Conservation (phyloP, 1,140 invertebrate species). For the silkworm (Bombyx mori) region DNA sequence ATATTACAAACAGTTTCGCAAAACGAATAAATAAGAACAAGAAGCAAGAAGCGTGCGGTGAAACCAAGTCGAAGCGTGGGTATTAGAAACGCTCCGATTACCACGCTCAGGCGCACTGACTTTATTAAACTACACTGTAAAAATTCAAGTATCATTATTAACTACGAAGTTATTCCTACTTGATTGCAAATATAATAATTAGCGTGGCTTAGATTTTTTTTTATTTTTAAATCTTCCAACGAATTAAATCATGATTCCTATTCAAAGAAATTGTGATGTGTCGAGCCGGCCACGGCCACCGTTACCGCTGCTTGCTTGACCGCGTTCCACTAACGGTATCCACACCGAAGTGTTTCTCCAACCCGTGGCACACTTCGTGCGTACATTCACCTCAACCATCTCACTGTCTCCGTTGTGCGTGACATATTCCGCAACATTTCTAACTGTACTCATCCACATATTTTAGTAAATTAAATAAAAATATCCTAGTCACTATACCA, state of each 20-base stretch:
- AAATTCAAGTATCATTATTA: background rate
- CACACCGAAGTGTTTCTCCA: conserved; percentile 65
- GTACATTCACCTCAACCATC: conserved; percentile 65
- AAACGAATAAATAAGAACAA: conserved; percentile 67
- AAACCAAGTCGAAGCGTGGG: conserved; percentile 67
- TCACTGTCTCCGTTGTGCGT: conserved; percentile 32
- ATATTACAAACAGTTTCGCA: conserved; percentile 70
- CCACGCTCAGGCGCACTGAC: conserved; percentile 34
- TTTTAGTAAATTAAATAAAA: background rate
- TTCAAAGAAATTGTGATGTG: background rate
- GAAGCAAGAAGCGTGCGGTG: conserved; percentile 67
- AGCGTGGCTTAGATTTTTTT: no score
- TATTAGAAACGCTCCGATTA: conserved; percentile 71
- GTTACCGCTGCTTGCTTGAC: conserved; percentile 56
- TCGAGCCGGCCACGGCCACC: conserved; percentile 27
- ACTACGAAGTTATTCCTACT: background rate
- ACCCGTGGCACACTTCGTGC: conserved; percentile 66
- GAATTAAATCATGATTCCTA: no score
- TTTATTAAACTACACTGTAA: background rate
- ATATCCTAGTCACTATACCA: background rate
- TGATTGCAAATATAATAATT: background rate
- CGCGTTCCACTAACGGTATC: conserved; percentile 69
- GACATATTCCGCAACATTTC: background rate
- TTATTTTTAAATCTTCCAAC: no score
- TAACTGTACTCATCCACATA: background rate